Evolutionary conservation across 2,113 vertebrate genomes (phyloP).

Genomic region (Melanotaenia duboulayi): DNA sequence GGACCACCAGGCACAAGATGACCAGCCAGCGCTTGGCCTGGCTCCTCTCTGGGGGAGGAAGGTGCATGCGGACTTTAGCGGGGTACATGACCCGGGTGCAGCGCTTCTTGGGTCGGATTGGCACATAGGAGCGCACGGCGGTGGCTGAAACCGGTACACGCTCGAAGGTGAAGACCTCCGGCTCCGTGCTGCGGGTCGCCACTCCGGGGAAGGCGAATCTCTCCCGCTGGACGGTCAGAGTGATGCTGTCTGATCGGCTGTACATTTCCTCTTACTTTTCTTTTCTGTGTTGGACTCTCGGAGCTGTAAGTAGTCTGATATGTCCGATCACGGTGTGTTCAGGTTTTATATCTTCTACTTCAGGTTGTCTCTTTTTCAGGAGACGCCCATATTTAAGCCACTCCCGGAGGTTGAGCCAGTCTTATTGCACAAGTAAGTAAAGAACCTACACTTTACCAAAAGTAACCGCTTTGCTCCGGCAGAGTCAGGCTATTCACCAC

Average conservation of each 20-base stretch:
- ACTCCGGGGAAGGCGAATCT: slow-evolving; percentile 39
- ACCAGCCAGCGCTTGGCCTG: slow-evolving; percentile 82
- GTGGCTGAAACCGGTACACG: slow-evolving; percentile 57
- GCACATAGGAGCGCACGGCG: slow-evolving; percentile 58
- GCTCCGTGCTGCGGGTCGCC: slow-evolving; percentile 75
- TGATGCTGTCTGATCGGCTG: slow-evolving; percentile 63
- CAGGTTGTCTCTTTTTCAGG: not conserved
- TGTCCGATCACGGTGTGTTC: accelerated
- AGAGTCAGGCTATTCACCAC: not conserved
- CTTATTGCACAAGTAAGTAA: not conserved
- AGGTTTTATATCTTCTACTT: slow-evolving; percentile 36
- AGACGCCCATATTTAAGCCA: slow-evolving; percentile 35
- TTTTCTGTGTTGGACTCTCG: not conserved
- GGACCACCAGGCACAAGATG: slow-evolving; percentile 80
- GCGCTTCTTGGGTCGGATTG: slow-evolving; percentile 72
- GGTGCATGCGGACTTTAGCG: slow-evolving; percentile 82
- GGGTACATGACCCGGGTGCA: slow-evolving; percentile 83
- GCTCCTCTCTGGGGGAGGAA: slow-evolving; percentile 81
- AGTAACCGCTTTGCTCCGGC: too few species aligned
- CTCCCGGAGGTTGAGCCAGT: slow-evolving; percentile 16
- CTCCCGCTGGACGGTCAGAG: slow-evolving; percentile 52
- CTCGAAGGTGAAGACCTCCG: slow-evolving; percentile 85
- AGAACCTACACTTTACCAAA: accelerated
- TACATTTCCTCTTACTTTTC: slow-evolving; percentile 40
- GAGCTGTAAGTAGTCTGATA: not conserved